Evolutionary conservation across 2,888 invertebrate species (phyloP).

Genomic region (Helobdella robusta): DNA sequence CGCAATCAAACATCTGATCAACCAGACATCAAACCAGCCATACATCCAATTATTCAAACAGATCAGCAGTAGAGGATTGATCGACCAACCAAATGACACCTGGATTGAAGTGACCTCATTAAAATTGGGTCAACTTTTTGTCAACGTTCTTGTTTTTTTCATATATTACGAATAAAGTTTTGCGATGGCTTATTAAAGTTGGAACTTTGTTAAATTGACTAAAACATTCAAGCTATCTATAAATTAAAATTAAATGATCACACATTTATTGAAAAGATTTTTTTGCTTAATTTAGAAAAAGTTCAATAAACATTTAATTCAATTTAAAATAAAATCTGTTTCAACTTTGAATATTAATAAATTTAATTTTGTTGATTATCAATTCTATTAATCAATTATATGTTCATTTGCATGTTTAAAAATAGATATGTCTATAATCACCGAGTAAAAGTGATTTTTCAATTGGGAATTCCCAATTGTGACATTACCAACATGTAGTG

Average conservation of each 20-base stretch:
- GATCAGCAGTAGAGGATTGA: not conserved
- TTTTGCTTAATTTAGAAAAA: too few relatives aligned
- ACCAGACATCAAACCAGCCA: too few relatives aligned
- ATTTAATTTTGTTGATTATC: not conserved
- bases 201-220: too few relatives aligned
- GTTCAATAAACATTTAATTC: too few relatives aligned
- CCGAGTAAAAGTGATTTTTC: too few relatives aligned
- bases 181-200: not conserved
- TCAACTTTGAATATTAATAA: not conserved
- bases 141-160: not conserved
- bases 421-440: too few relatives aligned
- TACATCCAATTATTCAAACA: too few relatives aligned
- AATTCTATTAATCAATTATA: too few relatives aligned
- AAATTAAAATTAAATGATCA: too few relatives aligned
- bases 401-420: not conserved
- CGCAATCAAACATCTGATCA: not conserved
- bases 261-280: too few relatives aligned
- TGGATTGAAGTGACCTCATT: not conserved
- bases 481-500: not conserved
- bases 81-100: not conserved
- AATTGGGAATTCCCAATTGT: not conserved
- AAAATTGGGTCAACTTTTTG: not conserved
- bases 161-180: not conserved
- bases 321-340: too few relatives aligned
- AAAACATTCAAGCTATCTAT: too few relatives aligned